Evolutionary conservation across 2,888 invertebrate genomes (phyloP), one percentile per base, ranked within the genome.

Genomic region (Clunio marinus): DNA sequence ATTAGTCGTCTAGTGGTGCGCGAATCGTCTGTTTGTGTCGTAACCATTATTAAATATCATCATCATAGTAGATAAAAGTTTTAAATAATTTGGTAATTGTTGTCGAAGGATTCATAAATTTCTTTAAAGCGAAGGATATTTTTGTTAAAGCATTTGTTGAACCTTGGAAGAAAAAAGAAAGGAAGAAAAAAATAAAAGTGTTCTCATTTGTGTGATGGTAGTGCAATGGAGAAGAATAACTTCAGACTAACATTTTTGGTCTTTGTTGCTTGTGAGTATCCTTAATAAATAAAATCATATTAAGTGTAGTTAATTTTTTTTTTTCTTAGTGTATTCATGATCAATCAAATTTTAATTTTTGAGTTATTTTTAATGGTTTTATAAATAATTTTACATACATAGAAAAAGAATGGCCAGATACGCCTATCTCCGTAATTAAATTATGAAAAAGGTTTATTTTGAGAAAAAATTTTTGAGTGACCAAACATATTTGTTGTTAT

Each of bases 21-120:
- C 45, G 4, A 15, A 15, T 7, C 45, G 15, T n/a, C n/a, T 13
- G 51, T 51, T 22, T 51, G 20, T 20, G 17, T 51, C 17, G 20
- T 15, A n/a, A n/a, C n/a, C n/a, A n/a, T n/a, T n/a, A n/a, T n/a
- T n/a, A n/a, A n/a, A n/a, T n/a, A n/a, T n/a, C n/a, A n/a, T n/a
- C n/a, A n/a, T 15, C 17, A 2, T 41, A 41, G 17, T 15, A 41
- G 1, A 15, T 41, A 15, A 4, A 15, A 41, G n/a, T 41, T n/a
- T 37, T 2, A 1, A 24, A 13, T 55, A 28, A 15, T 27, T 58
- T 32, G 2, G n/a, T 24, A 60, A 60, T 37, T 1, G 13, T n/a
- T 24, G 24, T n/a, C 62, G n/a, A 62, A 62, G 62, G 62, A 62
- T 62, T 62, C 20, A 62, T 62, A 62, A 62, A 41, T 41, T 32